A percentile compares a stretch with the other conserved stretches of the same genome.
Conservation (phyloP, 2,888 invertebrate genomes). For the Heliconius sara region DNA sequence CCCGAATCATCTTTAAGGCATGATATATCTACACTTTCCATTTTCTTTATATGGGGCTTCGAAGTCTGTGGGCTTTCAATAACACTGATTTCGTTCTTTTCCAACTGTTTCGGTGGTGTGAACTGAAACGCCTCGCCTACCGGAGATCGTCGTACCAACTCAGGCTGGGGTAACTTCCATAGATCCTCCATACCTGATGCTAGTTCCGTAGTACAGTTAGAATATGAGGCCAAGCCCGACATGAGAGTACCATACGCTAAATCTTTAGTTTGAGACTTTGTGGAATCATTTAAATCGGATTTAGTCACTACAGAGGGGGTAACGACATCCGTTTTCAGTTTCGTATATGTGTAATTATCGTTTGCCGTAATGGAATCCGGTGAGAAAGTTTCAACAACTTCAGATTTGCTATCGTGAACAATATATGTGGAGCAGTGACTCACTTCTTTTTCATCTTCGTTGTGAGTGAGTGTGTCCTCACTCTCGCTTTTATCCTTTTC, state of each 20-base stretch:
- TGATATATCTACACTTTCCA: conserved; percentile 74
- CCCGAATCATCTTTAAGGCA: conserved; percentile 64
- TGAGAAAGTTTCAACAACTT: conserved; percentile 71
- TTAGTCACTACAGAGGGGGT: conserved; percentile 64
- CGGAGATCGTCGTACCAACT: conserved; percentile 69
- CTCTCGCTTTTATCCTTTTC: conserved; percentile 70
- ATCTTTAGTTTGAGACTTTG: conserved; percentile 71
- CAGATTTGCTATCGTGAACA: conserved; percentile 74
- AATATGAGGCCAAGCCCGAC: conserved; percentile 72
- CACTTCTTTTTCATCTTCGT: conserved; percentile 70
- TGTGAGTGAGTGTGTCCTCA: conserved; percentile 71
- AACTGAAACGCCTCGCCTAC: conserved; percentile 56
- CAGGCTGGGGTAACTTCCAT: conserved; percentile 72
- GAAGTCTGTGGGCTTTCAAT: conserved; percentile 56
- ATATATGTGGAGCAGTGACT: conserved; percentile 77
- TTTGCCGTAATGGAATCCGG: conserved; percentile 77
- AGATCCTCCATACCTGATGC: conserved; percentile 64
- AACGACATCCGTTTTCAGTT: conserved; percentile 65
- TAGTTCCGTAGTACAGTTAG: conserved; percentile 72
- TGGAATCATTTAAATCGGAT: conserved; percentile 69
- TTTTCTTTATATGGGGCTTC: conserved; percentile 64
- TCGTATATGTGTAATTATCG: conserved; percentile 74
- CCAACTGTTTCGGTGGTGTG: conserved; percentile 58
- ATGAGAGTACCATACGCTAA: conserved; percentile 72
- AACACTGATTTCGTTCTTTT: conserved; percentile 48